Conservation (phyloP, 2,113 vertebrate species). For the Hyaena hyaena region DNA sequence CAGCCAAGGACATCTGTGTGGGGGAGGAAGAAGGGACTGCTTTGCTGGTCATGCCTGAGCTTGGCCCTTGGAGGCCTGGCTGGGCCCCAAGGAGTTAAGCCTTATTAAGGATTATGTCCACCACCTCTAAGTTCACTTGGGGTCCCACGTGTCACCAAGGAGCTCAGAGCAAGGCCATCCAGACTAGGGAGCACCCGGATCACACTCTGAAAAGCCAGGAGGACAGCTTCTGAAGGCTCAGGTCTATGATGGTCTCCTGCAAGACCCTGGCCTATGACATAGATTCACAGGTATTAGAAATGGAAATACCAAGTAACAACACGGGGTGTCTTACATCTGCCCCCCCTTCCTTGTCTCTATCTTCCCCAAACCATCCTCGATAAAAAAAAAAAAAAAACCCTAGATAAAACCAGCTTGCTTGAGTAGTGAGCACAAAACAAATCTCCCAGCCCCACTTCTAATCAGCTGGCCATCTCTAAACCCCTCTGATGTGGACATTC, state of each 20-base stretch:
- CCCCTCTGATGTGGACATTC: background rate
- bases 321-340: no score
- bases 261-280: background rate
- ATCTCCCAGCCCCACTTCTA: background rate
- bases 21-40: background rate
- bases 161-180: background rate
- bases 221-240: background rate
- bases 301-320: background rate
- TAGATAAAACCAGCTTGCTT: no score
- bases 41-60: background rate
- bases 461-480: background rate
- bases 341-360: background rate
- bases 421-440: background rate
- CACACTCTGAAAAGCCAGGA: background rate
- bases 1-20: background rate
- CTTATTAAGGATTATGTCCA: background rate
- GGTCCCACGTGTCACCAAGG: background rate
- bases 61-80: background rate
- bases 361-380: background rate
- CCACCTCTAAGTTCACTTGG: background rate
- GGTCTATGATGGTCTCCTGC: background rate
- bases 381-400: background rate
- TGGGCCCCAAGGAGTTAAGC: background rate
- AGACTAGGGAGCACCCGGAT: background rate
- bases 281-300: background rate